phyloP scores from a whole-genome alignment of 2,888 invertebrate genomes.

The Drosophila tripunctata region DNA sequence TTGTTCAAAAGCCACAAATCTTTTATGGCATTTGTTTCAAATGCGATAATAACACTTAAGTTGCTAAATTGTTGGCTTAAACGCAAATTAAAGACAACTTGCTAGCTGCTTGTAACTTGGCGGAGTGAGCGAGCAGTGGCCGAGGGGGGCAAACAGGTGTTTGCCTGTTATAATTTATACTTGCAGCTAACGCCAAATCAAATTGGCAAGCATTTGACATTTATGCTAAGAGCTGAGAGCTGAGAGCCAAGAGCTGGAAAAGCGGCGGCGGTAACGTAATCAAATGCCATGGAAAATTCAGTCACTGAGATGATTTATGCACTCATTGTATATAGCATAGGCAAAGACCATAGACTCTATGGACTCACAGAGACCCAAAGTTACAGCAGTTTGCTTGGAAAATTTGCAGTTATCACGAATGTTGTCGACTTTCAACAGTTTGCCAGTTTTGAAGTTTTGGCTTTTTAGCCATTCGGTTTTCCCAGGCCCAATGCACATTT shows the following conservation, averaged over 20 bases:
- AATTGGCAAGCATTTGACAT: constrained; percentile 77
- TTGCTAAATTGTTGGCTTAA: constrained; percentile 69
- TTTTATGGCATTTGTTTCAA: constrained; percentile 72
- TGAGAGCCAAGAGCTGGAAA: constrained; percentile 36
- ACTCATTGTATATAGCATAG: constrained; percentile 69
- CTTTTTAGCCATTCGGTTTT: constrained; percentile 45
- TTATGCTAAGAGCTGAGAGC: constrained; percentile 55
- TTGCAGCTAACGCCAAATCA: constrained; percentile 75
- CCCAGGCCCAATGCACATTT: constrained; percentile 76
- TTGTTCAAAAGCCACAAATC: constrained; percentile 67
- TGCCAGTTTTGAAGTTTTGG: constrained; percentile 23
- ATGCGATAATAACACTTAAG: constrained; percentile 77
- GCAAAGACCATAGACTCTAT: constrained; percentile 24
- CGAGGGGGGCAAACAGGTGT: constrained; percentile 38
- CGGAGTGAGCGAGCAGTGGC: neutral
- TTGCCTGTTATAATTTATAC: constrained; percentile 69
- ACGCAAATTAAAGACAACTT: constrained; percentile 70
- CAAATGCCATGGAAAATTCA: constrained; percentile 61
- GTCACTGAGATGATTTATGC: constrained; percentile 74
- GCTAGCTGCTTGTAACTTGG: neutral
- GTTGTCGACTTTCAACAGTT: constrained; percentile 24
- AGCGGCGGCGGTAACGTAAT: constrained; percentile 34
- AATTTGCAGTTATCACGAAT: constrained; percentile 76
- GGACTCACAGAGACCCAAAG: constrained; percentile 18
- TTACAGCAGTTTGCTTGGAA: constrained; percentile 53